These are phyloP conservation scores for Cygnus atratus DNA, from an alignment of 2,113 vertebrate genomes.

Conservation along the genomic window DNA sequence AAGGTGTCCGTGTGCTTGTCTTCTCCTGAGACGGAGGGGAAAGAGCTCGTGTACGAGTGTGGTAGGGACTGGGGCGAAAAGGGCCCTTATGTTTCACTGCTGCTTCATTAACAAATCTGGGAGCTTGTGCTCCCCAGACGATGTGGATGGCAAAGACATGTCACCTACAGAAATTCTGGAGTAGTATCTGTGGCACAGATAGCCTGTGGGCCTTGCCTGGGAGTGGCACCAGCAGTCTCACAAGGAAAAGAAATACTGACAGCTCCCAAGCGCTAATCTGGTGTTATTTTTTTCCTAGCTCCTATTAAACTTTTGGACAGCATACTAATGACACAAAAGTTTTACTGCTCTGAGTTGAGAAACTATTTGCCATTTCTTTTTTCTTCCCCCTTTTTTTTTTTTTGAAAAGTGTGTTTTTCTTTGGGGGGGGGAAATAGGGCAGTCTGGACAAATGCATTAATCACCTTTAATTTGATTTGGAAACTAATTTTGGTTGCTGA, in stretches of 20 bases:
- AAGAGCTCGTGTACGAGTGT: accelerated
- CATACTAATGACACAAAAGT: neutral
- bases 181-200: neutral
- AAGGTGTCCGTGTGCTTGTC: accelerated
- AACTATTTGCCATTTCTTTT: neutral
- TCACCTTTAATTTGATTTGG: neutral
- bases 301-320: neutral
- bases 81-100: neutral
- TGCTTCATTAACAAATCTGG: neutral
- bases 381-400: neutral
- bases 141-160: accelerated
- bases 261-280: neutral
- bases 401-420: neutral
- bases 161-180: no score
- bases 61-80: neutral
- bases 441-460: neutral
- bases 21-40: neutral
- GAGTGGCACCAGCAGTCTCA: neutral
- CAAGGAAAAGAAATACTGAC: neutral
- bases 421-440: neutral
- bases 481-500: slow-evolving; percentile 22
- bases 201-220: neutral
- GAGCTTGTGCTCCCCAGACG: neutral
- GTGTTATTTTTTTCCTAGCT: neutral
- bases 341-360: neutral